Percentiles rank a stretch among this genome's conserved stretches.
phyloP scores from a whole-genome alignment of 2,888 invertebrate genomes.

The Odontocolon sp. region DNA sequence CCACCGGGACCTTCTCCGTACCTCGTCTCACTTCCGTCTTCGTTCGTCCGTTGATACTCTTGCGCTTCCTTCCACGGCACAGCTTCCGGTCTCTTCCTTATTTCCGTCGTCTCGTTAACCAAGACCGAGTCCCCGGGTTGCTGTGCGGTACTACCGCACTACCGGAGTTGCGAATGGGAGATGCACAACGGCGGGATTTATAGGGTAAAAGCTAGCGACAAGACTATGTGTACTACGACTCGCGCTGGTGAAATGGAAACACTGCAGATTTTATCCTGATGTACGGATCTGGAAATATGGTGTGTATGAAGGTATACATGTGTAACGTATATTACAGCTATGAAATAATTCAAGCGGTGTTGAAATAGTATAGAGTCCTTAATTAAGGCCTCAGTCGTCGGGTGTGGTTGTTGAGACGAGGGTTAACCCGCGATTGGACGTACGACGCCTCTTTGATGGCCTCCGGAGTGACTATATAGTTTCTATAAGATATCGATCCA shows the following conservation, averaged over 20 bases:
- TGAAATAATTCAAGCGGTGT: constrained; percentile 29
- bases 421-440: constrained; percentile 15
- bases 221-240: not conserved
- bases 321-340: too few species aligned
- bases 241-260: not conserved
- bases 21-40: constrained; percentile 11
- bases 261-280: not conserved
- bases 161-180: not conserved
- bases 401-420: constrained; percentile 20
- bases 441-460: not conserved
- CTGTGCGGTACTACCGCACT: not conserved
- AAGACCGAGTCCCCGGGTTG: not conserved
- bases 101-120: constrained; percentile 58
- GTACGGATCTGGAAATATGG: too few species aligned
- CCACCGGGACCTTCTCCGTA: constrained; percentile 60
- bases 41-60: constrained; percentile 21
- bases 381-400: constrained; percentile 34
- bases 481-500: constrained; percentile 12
- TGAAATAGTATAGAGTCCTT: constrained; percentile 29
- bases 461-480: not conserved
- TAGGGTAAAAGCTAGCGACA: constrained; percentile 28
- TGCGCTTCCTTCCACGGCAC: constrained; percentile 7
- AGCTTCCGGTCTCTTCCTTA: constrained; percentile 46
- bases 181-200: constrained; percentile 37
- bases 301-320: too few species aligned